Percentiles rank a stretch among this genome's conserved stretches.
These are phyloP conservation scores for Rafetus swinhoei DNA, from an alignment of 2,113 vertebrate species.

Conservation along the genomic window DNA sequence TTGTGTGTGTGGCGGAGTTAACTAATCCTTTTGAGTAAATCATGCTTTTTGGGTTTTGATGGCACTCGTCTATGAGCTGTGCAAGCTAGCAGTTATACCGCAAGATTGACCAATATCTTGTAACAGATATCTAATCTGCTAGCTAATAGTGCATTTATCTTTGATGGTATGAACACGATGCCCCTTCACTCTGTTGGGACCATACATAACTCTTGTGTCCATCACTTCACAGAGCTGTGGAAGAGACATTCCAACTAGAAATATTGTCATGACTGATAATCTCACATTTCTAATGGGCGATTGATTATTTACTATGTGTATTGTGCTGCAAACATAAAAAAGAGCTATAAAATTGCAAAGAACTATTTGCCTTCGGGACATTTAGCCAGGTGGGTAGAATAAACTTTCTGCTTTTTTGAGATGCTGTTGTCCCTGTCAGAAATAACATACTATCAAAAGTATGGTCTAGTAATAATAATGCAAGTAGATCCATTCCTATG, in stretches of 20 bases:
- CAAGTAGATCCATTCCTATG: not conserved
- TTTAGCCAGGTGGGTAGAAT: not conserved
- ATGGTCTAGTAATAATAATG: not conserved
- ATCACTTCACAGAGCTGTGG: not conserved
- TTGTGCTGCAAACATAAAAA: not conserved
- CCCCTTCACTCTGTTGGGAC: not conserved
- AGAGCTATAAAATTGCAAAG: fast-evolving
- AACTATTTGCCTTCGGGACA: not conserved
- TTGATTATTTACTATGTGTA: not conserved
- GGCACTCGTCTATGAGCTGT: not conserved
- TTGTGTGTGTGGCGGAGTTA: not conserved
- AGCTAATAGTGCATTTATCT: not conserved
- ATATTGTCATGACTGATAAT: not conserved
- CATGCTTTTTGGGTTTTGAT: not conserved
- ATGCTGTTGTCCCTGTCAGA: not conserved
- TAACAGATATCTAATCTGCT: not conserved
- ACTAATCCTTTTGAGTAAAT: not conserved
- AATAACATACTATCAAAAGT: not conserved
- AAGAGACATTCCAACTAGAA: not conserved
- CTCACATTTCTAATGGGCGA: not conserved
- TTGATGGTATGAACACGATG: not conserved
- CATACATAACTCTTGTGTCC: fast-evolving
- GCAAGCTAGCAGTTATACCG: fast-evolving
- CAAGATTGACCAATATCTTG: not conserved
- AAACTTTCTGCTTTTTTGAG: not conserved